These are phyloP conservation scores for Chrysotoxum bicinctum DNA, from an alignment of 2,888 invertebrate species.

Conservation along the genomic window DNA sequence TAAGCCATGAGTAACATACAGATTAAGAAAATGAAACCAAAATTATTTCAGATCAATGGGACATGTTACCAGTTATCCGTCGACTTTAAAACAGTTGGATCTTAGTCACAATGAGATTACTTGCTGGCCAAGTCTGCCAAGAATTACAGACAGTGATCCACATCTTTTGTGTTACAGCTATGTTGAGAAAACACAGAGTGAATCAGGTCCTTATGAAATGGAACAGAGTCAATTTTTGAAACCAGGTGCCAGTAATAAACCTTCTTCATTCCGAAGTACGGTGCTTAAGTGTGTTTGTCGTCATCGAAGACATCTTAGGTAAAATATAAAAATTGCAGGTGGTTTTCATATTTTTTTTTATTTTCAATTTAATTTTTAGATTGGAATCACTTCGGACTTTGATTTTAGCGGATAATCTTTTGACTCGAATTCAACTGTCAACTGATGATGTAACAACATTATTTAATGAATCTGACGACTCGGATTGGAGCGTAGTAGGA, in stretches of 20 bases:
- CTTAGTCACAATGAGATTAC: conserved; percentile 95
- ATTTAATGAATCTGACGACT: conserved; percentile 84
- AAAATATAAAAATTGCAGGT: conserved; percentile 81
- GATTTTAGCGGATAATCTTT: conserved; percentile 92
- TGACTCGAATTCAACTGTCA: conserved; percentile 90
- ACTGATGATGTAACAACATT: conserved; percentile 90
- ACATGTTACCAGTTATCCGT: conserved; percentile 94
- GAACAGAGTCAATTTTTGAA: conserved; percentile 76
- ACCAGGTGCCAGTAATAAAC: conserved; percentile 77
- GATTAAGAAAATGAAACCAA: not conserved
- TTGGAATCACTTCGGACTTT: conserved; percentile 80
- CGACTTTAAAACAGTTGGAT: conserved; percentile 94
- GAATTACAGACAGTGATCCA: conserved; percentile 85
- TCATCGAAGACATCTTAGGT: conserved; percentile 91
- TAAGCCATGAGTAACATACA: not conserved
- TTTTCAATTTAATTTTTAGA: conserved; percentile 63
- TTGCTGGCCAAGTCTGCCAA: conserved; percentile 93
- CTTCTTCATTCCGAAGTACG: conserved; percentile 85
- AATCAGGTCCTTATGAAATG: conserved; percentile 67
- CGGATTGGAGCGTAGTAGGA: conserved; percentile 84
- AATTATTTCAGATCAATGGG: conserved; percentile 86
- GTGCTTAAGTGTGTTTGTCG: conserved; percentile 91
- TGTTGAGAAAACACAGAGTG: conserved; percentile 74
- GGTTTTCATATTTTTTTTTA: not conserved
- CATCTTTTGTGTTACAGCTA: conserved; percentile 88